phyloP scores from a whole-genome alignment of 2,888 invertebrate species.

The Oxytorus armatus region DNA sequence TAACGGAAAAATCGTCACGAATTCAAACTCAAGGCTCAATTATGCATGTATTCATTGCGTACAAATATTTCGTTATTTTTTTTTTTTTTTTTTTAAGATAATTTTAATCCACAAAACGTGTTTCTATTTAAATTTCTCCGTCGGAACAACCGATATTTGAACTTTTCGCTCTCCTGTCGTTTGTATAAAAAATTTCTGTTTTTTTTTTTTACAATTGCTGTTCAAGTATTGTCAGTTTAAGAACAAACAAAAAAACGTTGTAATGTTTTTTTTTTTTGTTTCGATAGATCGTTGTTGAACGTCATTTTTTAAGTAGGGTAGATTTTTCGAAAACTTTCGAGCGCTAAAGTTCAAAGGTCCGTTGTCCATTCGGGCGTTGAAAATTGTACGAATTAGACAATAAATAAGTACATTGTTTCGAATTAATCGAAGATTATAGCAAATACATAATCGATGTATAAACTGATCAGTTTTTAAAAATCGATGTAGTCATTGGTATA shows the following conservation, averaged over 20 bases:
- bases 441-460: constrained; percentile 53
- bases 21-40: constrained; percentile 44
- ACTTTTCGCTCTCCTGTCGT: constrained; percentile 18
- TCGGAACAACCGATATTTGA: constrained; percentile 34
- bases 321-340: neutral
- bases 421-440: constrained; percentile 55
- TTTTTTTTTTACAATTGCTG: neutral
- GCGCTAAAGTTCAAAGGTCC: constrained; percentile 8
- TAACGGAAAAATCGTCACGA: constrained; percentile 8
- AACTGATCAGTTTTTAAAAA: constrained; percentile 50
- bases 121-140: constrained; percentile 34
- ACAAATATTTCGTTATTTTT: constrained; percentile 41
- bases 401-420: constrained; percentile 63
- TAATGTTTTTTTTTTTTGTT: too few species aligned
- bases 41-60: constrained; percentile 44
- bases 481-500: constrained; percentile 52
- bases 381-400: constrained; percentile 58
- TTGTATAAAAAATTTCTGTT: constrained; percentile 4
- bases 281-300: too few species aligned
- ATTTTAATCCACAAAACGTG: constrained; percentile 43
- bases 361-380: constrained; percentile 24
- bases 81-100: neutral
- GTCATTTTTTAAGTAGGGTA: neutral
- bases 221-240: constrained; percentile 2
- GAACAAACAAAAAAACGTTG: constrained; percentile 4